These are phyloP conservation scores for Xenopus borealis DNA, from an alignment of 2,113 vertebrate species.

Conservation along the genomic window DNA sequence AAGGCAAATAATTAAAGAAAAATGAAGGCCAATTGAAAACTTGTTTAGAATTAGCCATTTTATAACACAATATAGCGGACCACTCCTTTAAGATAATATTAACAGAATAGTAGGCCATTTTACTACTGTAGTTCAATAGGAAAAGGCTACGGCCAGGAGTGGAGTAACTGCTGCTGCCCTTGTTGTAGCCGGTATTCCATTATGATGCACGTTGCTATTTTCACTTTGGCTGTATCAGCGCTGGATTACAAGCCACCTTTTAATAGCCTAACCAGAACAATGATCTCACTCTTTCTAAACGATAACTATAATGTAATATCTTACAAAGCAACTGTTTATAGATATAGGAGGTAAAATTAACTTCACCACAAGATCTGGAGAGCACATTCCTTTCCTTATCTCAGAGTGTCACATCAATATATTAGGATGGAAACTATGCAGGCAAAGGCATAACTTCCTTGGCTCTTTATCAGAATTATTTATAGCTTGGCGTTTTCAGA, in stretches of 20 bases:
- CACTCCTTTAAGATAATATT: too few relatives aligned
- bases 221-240: slow-evolving; percentile 25
- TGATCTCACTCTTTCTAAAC: slow-evolving; percentile 65
- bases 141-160: too few relatives aligned
- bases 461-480: slow-evolving; percentile 12
- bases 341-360: slow-evolving; percentile 75
- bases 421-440: slow-evolving; percentile 39
- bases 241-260: slow-evolving; percentile 56
- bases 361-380: slow-evolving; percentile 51
- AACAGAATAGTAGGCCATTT: too few relatives aligned
- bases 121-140: too few relatives aligned
- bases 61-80: too few relatives aligned
- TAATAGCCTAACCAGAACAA: slow-evolving; percentile 60
- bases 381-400: slow-evolving; percentile 54
- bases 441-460: slow-evolving; percentile 21
- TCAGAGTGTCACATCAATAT: slow-evolving; percentile 51
- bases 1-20: too few relatives aligned
- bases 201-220: not conserved
- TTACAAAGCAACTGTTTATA: slow-evolving; percentile 65
- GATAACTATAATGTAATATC: slow-evolving; percentile 62
- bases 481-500: slow-evolving; percentile 27
- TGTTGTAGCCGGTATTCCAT: too few relatives aligned
- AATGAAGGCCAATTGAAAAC: too few relatives aligned
- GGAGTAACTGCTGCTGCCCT: too few relatives aligned
- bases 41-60: too few relatives aligned